phyloP scores from a whole-genome alignment of 2,113 vertebrate species.

The Rhinichthys klamathensis region DNA sequence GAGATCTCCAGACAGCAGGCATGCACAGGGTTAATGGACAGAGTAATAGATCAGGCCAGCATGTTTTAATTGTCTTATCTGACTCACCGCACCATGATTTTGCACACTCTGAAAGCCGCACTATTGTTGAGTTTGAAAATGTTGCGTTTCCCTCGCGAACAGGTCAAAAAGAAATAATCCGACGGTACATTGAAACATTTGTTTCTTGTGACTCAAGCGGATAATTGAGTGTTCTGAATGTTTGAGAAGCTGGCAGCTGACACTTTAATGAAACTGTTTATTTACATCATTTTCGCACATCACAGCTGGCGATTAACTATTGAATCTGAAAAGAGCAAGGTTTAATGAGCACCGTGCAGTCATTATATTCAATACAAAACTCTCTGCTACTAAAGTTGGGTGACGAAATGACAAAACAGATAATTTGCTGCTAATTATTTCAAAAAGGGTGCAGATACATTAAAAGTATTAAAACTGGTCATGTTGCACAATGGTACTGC shows the following conservation, averaged over 20 bases:
- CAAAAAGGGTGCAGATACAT: not conserved
- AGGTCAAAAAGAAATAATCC: constrained; percentile 4
- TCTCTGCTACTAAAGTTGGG: constrained; percentile 9
- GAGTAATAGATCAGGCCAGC: not conserved
- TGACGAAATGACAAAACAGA: constrained; percentile 11
- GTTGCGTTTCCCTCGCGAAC: not conserved
- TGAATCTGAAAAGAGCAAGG: not conserved
- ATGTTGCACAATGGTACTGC: not conserved
- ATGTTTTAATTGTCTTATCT: constrained; percentile 35
- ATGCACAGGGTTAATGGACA: constrained; percentile 20
- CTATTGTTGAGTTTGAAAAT: not conserved
- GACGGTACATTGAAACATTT: constrained; percentile 3
- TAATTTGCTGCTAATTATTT: not conserved
- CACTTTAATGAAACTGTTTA: constrained; percentile 50
- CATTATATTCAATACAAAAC: constrained; percentile 4
- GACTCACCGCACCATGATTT: not conserved
- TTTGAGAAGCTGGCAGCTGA: constrained; percentile 41
- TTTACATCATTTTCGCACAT: constrained; percentile 27
- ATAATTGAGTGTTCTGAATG: constrained; percentile 46
- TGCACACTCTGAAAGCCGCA: not conserved
- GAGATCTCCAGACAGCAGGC: constrained; percentile 9
- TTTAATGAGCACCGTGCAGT: constrained; percentile 19
- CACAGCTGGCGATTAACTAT: constrained; percentile 30
- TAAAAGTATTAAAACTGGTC: not conserved
- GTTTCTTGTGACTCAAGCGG: not conserved